Evolutionary conservation across 64 coral and sea anemone genomes (phyloP).

Genomic region (Stichodactyla helianthus): DNA sequence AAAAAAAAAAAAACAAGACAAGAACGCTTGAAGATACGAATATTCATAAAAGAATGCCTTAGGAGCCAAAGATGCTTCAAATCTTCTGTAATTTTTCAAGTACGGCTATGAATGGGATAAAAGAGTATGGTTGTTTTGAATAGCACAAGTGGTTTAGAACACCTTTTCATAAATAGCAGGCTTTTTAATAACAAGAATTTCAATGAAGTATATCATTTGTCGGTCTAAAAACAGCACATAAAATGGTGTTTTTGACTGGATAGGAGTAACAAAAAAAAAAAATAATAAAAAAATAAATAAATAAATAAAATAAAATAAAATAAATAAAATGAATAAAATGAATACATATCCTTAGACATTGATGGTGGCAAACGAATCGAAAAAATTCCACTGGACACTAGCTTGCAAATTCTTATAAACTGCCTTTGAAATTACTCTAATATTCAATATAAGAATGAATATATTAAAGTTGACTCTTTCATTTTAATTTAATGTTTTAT

Average conservation of each 20-base stretch:
- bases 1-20: neutral
- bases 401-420: neutral
- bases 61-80: neutral
- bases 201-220: neutral
- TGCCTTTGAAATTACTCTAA: neutral
- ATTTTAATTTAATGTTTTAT: neutral
- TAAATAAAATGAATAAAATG: no score
- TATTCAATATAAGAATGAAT: neutral
- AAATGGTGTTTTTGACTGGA: neutral
- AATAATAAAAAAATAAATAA: no score
- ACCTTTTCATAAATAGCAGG: neutral
- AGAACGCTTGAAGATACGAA: neutral
- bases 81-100: neutral
- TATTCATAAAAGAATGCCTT: neutral
- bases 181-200: neutral
- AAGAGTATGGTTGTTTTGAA: neutral
- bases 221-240: neutral
- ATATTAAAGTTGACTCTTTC: neutral
- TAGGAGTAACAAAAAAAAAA: no score
- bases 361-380: neutral
- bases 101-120: neutral
- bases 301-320: no score
- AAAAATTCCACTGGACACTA: neutral
- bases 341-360: neutral
- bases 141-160: neutral